Evolutionary conservation across 2,113 vertebrate genomes (phyloP), one percentile per base, ranked within the genome.

Genomic region (Passer montanus): DNA sequence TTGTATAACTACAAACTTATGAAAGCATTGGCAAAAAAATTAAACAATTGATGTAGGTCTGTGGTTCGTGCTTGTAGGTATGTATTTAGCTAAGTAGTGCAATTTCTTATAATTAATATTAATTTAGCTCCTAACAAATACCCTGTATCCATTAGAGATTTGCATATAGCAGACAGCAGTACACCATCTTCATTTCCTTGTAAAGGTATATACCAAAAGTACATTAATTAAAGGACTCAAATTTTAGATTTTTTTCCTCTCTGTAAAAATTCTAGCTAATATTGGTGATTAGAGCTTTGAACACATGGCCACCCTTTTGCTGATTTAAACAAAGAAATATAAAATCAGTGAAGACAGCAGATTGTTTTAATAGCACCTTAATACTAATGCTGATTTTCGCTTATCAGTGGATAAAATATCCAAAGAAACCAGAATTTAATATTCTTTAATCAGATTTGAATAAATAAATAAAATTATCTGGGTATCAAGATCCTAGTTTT

Each of bases 101-200:
- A 68, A 47, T 87, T 89, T 87, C 56, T 70, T 13, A 26, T 72
- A 31, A 89, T 91, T 72, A 91, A 82, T 95, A 91, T 85, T 93
- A 8, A 89, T 89, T 91, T 52, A 75, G 13, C 44, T 84, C 58
- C 41, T 82, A 84, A 81, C 23, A 84, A 74, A 84, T 92, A 77
- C 47, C 27, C 53, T 39, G 18, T 41, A 76, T 52, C 60, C 58
- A 35, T 78, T 59, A 82, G 66, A 84, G 47, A 93, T 55, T 77
- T 78, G 52, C 27, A 26, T 9, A 52, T 60, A 88, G 63, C 79
- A 88, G 67, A 75, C 44, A 85, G 75, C 39, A 85, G 44, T 50
- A 50, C 19, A 72, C 52, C 14, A 43, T 70, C 84, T 91, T 81
- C 7, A 37, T 63, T 91, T 84, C 52, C 35, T 56, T 82, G 21